A percentile compares a stretch with the other conserved stretches of the same genome.
Conservation (phyloP, 2,113 vertebrate species). For the Lontra canadensis region DNA sequence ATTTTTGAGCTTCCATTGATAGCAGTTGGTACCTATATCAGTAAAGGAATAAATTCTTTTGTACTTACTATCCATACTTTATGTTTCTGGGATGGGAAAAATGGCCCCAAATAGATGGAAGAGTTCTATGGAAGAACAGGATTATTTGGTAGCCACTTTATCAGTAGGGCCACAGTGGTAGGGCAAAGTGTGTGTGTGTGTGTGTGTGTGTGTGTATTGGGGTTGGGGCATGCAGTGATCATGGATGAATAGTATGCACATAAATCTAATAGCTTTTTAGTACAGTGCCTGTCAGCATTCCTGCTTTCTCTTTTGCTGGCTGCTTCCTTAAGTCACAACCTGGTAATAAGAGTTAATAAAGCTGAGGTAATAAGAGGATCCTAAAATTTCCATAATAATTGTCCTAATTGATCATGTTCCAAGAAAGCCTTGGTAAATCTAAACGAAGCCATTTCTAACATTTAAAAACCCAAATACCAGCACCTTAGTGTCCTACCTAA, state of each 20-base stretch:
- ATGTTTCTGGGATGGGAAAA: background rate
- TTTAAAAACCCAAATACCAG: background rate
- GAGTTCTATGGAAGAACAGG: background rate
- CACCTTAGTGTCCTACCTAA: background rate
- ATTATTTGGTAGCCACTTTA: background rate
- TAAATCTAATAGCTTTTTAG: background rate
- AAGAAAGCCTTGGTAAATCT: background rate
- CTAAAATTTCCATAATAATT: background rate
- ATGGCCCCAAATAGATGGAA: background rate
- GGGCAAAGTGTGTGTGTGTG: background rate
- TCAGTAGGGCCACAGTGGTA: background rate
- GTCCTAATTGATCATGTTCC: background rate
- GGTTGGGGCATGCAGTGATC: background rate
- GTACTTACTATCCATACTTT: background rate
- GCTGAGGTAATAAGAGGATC: background rate
- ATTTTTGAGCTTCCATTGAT: background rate
- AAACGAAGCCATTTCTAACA: background rate
- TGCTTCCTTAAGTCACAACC: background rate
- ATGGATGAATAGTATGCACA: background rate
- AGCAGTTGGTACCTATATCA: background rate
- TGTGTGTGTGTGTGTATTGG: background rate
- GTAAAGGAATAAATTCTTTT: background rate
- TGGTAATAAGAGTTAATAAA: background rate
- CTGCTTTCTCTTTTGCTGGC: background rate
- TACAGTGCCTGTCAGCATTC: background rate